These are phyloP conservation scores for Unio delphinus DNA, from an alignment of 2,888 invertebrate genomes.

Conservation along the genomic window DNA sequence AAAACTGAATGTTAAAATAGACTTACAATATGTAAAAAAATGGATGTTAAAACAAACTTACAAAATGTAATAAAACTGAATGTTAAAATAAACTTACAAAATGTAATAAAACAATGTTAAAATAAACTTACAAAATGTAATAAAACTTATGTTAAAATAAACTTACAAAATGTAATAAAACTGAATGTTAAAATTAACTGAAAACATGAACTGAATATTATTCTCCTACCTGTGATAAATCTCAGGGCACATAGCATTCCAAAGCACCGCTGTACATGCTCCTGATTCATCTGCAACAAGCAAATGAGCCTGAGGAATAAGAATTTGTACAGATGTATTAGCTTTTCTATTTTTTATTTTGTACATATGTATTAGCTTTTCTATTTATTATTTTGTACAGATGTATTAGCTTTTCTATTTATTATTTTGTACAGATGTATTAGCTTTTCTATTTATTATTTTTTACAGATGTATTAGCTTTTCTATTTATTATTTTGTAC, in stretches of 20 bases:
- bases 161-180: background rate
- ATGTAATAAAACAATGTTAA: no score
- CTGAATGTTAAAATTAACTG: no score
- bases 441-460: background rate
- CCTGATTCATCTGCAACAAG: slow-evolving; percentile 51
- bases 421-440: background rate
- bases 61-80: no score
- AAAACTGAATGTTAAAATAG: no score
- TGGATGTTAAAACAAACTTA: no score
- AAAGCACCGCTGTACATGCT: slow-evolving; percentile 46
- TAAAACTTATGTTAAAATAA: no score
- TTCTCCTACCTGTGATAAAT: slow-evolving; percentile 37
- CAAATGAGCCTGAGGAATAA: slow-evolving; percentile 40
- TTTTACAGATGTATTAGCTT: background rate
- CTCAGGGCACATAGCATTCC: slow-evolving; percentile 46
- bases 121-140: no score
- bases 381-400: background rate
- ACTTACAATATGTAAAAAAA: background rate
- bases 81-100: no score
- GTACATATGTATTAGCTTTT: background rate
- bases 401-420: background rate
- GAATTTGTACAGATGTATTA: background rate
- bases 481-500: no score
- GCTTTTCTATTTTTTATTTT: background rate
- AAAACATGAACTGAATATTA: background rate